Evolutionary conservation across 1,140 invertebrate genomes (phyloP), one percentile per base, ranked within the genome.

Genomic region (Odontomachus brunneus): DNA sequence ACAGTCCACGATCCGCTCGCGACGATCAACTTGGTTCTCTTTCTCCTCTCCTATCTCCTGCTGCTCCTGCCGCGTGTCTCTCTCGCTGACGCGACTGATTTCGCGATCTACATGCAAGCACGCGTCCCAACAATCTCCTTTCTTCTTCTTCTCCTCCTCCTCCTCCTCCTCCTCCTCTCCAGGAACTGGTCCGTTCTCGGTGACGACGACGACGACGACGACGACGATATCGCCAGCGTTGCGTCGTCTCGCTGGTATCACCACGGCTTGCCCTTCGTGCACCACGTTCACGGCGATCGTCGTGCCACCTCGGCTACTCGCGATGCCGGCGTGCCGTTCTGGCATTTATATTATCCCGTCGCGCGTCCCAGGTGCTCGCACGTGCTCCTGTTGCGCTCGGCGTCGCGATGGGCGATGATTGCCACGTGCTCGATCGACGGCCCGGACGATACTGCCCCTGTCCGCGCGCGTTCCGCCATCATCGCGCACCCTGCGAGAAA

Each of bases 291-390:
- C 67, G 60, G 81, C 66, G 85, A 84, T 83, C 60, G 82, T 57
- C 60, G 82, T 57, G 60, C 63, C 82, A 65, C 85, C 85, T n/a
- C 69, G 75, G 33, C 75, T 78, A 33, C n/a, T 63, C 33, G 81
- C 48, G 51, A 19, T 60, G 44, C 38, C 85, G 82, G 59, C 48
- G 26, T 60, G 71, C 71, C 72, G 82, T 83, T 87, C 55, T 88
- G 66, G 78, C 86, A 88, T 88, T 85, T 88, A 80, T 80, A 5
- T 33, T 80, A 83, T 83, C 80, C 82, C 51, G 83, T 88, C 85
- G 82, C 66, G 67, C 63, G 67, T 69, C 55, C 22, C 59, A 69
- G 69, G 29, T 24, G 60, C 53, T 69, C 60, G 69, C 55, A 74
- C 59, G 38, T 63, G 74, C 67, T 67, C 24, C 66, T 59, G 53